Conservation (phyloP, 2,797 vertebrate species). For the Pachyuromys duprasi region DNA sequence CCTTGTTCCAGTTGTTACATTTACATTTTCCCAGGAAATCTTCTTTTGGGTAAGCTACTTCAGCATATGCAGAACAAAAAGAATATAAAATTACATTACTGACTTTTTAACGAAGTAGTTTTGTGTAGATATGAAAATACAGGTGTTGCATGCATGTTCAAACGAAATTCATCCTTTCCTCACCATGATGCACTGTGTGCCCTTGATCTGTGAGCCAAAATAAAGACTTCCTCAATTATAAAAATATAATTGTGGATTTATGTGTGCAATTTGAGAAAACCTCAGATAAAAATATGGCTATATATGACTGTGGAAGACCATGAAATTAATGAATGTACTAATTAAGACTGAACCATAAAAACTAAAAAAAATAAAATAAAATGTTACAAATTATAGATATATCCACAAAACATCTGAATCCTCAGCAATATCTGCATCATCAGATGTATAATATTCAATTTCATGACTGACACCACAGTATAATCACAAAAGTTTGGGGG, state of each 20-base stretch:
- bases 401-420: neutral
- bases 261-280: conserved; percentile 60
- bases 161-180: neutral
- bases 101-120: conserved; percentile 68
- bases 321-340: neutral
- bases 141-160: conserved; percentile 56
- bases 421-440: neutral
- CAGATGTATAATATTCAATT: neutral
- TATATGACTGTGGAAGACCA: neutral
- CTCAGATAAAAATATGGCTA: neutral
- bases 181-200: neutral
- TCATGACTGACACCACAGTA: neutral
- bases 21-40: neutral
- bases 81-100: conserved; percentile 40
- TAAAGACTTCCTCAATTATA: no score
- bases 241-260: conserved; percentile 59
- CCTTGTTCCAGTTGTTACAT: neutral
- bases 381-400: neutral
- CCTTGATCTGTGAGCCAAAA: neutral
- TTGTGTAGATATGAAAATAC: conserved; percentile 53
- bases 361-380: neutral
- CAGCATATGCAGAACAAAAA: conserved; percentile 54
- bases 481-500: neutral
- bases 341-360: conserved; percentile 28
- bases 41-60: conserved; percentile 27